Evolutionary conservation across 1,140 invertebrate species (phyloP).

Genomic region (Leptonema lineaticorne): DNA sequence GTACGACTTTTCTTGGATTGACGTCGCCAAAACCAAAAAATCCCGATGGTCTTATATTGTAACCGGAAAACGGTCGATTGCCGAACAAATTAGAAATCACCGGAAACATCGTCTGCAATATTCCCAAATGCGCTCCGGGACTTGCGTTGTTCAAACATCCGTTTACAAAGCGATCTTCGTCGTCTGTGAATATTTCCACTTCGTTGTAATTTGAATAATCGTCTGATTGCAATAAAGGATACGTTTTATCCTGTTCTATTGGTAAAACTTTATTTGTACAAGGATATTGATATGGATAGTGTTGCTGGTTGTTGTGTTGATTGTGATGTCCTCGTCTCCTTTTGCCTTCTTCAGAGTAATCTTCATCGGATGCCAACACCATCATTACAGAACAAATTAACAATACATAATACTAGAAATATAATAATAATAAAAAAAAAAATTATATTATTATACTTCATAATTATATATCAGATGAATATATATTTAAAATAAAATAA

Average conservation of each 20-base stretch:
- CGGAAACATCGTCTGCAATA: conserved; percentile 8
- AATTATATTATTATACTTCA: no score
- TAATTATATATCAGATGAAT: no score
- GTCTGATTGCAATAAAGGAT: not conserved
- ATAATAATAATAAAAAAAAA: no score
- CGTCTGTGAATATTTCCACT: not conserved
- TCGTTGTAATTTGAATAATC: not conserved
- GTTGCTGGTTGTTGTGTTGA: not conserved
- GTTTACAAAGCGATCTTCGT: not conserved
- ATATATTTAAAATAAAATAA: no score
- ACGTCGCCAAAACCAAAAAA: not conserved
- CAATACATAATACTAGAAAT: not conserved
- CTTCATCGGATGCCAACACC: not conserved
- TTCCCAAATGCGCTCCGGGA: not conserved
- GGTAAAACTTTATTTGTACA: not conserved
- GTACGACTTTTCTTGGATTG: conserved; percentile 19
- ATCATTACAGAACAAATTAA: not conserved
- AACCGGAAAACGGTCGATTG: not conserved
- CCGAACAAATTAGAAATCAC: not conserved
- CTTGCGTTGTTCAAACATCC: not conserved
- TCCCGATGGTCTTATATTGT: not conserved
- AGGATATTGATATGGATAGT: no score
- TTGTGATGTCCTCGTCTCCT: not conserved
- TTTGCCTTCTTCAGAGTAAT: not conserved
- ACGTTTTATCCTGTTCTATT: not conserved